Evolutionary conservation across 1,140 invertebrate genomes (phyloP), one percentile per base, ranked within the genome.

Genomic region (Hycleus cichorii): DNA sequence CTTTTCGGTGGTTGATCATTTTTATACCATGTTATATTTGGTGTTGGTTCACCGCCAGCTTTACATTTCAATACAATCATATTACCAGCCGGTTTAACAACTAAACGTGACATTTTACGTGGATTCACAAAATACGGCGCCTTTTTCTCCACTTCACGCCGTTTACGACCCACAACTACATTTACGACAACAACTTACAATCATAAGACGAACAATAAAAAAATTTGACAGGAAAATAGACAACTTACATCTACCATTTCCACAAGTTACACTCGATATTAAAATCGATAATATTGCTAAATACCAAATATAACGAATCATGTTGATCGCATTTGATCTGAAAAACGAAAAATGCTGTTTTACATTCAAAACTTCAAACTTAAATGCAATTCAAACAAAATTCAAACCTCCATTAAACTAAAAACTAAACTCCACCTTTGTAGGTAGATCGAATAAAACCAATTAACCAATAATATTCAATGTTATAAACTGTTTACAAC

Each of bases 31-130:
- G 76, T 79, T 74, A 58, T 70, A 46, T 67, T 70, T 2, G 68
- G 70, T 39, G 57, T 54, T 26, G 69, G 71, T 58, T 64, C 66
- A 59, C 78, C 83, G 25, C 74, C 67, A 8, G 83, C 83, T 18
- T 79, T 79, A 69, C 88, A 91, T 57, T 80, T 81, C 0, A 90
- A 69, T 40, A 75, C 74, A 0, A 86, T 69, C 66, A 79, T 82
- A 50, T 83, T 86, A 4, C 87, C 87, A 7, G 87, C 88, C 1
- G 87, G 86, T 60, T 83, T 83, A 2, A 82, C 80, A 1, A 32
- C 32, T 32, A 32, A 32, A 32, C 32, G 32, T 32, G 32, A 32
- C 32, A 32, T 32, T 50, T 79, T 78, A 43, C 66, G 80, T 6
- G 51, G 51, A 18, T 45, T 53, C 12, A 78, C 65, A 81, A 82